Evolutionary conservation across 2,113 vertebrate genomes (phyloP).

Genomic region (Ariopsis seemanni): DNA sequence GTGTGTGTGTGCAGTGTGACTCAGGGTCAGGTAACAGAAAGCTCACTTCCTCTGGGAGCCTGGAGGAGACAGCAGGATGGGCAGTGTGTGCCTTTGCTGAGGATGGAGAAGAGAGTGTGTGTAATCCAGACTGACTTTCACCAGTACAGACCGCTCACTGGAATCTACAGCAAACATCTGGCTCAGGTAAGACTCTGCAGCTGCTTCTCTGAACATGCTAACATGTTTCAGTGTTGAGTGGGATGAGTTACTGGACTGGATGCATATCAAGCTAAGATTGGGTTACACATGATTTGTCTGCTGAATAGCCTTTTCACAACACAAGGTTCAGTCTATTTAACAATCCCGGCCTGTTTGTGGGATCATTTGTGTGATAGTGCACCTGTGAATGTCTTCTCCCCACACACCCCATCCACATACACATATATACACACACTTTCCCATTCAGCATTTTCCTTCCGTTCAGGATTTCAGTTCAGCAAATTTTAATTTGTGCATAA

Average conservation of each 20-base stretch:
- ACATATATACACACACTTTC: conserved; percentile 12
- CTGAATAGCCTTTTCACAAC: conserved; percentile 3
- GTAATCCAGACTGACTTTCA: conserved; percentile 82
- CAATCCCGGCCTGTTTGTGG: background rate
- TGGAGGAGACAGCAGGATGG: conserved; percentile 70
- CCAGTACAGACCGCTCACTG: conserved; percentile 72
- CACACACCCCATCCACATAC: conserved; percentile 21
- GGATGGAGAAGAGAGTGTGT: conserved; percentile 75
- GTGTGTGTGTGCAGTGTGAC: conserved; percentile 45
- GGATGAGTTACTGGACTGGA: background rate
- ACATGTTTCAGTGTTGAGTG: background rate
- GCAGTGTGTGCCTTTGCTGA: conserved; percentile 48
- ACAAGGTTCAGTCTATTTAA: background rate
- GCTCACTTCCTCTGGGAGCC: conserved; percentile 61
- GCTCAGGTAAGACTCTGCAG: conserved; percentile 67
- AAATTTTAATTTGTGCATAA: conserved; percentile 12
- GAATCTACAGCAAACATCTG: conserved; percentile 61
- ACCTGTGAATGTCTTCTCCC: conserved; percentile 18
- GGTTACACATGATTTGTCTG: conserved; percentile 5
- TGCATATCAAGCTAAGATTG: background rate
- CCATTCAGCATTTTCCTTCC: background rate
- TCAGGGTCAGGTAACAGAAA: conserved; percentile 73
- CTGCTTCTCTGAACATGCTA: conserved; percentile 28
- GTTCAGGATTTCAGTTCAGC: background rate
- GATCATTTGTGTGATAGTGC: background rate